Evolutionary conservation across 2,113 vertebrate genomes (phyloP).

Genomic region (Hoplias malabaricus): DNA sequence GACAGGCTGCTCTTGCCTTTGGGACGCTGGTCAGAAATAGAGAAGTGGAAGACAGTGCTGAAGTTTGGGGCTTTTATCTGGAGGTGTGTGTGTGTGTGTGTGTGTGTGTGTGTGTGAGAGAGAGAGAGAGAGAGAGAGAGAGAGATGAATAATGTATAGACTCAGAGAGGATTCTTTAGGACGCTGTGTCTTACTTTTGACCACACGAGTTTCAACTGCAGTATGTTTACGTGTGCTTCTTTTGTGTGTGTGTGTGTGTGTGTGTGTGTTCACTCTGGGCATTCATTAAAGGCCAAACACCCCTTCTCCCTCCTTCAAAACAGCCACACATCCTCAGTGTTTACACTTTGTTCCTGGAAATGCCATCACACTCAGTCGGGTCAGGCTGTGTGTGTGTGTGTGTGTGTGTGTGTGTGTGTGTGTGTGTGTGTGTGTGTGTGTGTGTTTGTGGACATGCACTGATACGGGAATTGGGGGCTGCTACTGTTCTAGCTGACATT

Average conservation of each 20-base stretch:
- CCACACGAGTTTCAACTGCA: constrained; percentile 28
- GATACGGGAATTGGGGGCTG: not conserved
- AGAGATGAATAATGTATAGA: constrained; percentile 39
- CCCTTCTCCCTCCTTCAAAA: constrained; percentile 3
- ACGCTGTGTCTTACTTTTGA: constrained; percentile 24
- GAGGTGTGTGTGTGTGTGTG: not conserved
- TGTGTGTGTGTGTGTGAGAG: constrained; percentile 11
- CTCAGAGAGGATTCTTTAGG: constrained; percentile 32
- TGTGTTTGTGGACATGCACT: not conserved
- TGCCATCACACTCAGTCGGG: constrained; percentile 23
- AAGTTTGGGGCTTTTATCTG: constrained; percentile 50
- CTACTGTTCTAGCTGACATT: too few species aligned
- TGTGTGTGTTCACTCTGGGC: constrained; percentile 1
- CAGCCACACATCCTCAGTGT: constrained; percentile 13
- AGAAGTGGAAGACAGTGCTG: constrained; percentile 37
- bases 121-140: not conserved
- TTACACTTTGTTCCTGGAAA: constrained; percentile 37
- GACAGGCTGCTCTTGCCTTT: constrained; percentile 39
- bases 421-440: constrained; percentile 6
- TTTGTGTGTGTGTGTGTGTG: too few species aligned
- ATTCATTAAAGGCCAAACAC: constrained; percentile 22
- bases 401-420: constrained; percentile 6
- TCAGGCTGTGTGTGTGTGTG: not conserved
- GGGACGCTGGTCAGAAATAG: constrained; percentile 43
- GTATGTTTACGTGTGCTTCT: constrained; percentile 31